These are phyloP conservation scores for Meliscaeva auricollis DNA, from an alignment of 2,888 invertebrate species.

Conservation along the genomic window DNA sequence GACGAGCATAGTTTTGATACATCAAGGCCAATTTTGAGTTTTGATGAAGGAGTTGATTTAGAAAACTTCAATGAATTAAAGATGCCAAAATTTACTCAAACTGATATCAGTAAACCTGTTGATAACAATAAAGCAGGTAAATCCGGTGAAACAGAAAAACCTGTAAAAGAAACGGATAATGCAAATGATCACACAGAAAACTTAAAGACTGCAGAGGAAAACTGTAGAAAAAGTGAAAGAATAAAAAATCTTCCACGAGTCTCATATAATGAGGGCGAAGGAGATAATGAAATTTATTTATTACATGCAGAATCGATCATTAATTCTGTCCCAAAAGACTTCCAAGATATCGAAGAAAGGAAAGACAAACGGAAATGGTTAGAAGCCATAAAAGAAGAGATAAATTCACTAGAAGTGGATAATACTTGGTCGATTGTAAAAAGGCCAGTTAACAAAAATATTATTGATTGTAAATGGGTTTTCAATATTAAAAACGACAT, in stretches of 20 bases:
- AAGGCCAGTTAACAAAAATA: conserved; percentile 60
- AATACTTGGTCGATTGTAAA: conserved; percentile 68
- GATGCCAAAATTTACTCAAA: conserved; percentile 18
- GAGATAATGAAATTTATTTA: conserved; percentile 23
- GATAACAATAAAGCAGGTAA: conserved; percentile 27
- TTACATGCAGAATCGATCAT: conserved; percentile 28
- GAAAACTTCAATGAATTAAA: background rate
- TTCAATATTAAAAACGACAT: background rate
- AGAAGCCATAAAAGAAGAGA: conserved; percentile 70
- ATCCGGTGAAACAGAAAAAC: conserved; percentile 25
- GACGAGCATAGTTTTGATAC: too few species aligned
- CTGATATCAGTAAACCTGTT: background rate
- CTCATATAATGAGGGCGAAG: conserved; percentile 43
- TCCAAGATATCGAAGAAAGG: conserved; percentile 51
- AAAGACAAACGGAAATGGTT: conserved; percentile 66
- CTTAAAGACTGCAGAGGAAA: conserved; percentile 12
- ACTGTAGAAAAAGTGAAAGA: conserved; percentile 52
- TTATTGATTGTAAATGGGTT: conserved; percentile 15
- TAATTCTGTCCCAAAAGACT: conserved; percentile 44
- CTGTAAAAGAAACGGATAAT: conserved; percentile 13
- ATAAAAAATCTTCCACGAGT: conserved; percentile 30
- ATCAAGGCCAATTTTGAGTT: conserved; percentile 72
- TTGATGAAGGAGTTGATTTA: conserved; percentile 15
- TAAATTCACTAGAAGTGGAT: conserved; percentile 61
- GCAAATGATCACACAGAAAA: background rate